Percentiles rank a stretch among this genome's conserved stretches.
These are phyloP conservation scores for pig (Sus scrofa) DNA, from an alignment of 2,113 vertebrate genomes.

Conservation along the genomic window T2T-Sscrofa CM000812.6:267771001-267771500, in stretches of 20 bases:
- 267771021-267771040: not conserved
- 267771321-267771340: not conserved
- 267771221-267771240: not conserved
- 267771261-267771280: rapidly evolving
- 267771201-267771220: not conserved
- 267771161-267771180: not conserved
- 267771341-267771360: not conserved
- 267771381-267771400: not conserved
- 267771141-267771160: not conserved
- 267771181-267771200: not conserved
- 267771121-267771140: not conserved
- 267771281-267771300: no score
- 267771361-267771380: not conserved
- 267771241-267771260: not conserved
- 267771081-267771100: not conserved
- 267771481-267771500: not conserved
- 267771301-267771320: rapidly evolving
- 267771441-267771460: not conserved
- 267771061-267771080: not conserved
- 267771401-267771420: not conserved
- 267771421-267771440: not conserved
- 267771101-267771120: not conserved
- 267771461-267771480: not conserved
- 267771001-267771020: not conserved
- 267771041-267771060: not conserved